phyloP scores from a whole-genome alignment of 2,888 invertebrate species.

The Spisula solida region DNA sequence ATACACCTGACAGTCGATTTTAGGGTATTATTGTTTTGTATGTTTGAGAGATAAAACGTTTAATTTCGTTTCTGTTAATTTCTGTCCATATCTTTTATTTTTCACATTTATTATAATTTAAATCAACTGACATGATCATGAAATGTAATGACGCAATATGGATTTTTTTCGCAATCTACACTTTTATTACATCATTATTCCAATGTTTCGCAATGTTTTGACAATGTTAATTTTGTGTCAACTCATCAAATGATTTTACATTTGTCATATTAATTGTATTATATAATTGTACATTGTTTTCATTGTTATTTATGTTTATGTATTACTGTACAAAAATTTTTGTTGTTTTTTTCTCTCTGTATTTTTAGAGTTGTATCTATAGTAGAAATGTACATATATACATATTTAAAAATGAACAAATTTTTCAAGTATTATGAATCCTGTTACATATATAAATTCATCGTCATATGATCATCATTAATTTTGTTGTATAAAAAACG shows the following conservation, averaged over 20 bases:
- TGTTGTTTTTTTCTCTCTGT: slow-evolving; percentile 59
- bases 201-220: slow-evolving; percentile 31
- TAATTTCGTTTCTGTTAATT: not conserved
- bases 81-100: not conserved
- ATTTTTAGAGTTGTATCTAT: slow-evolving; percentile 63
- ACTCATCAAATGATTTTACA: slow-evolving; percentile 26
- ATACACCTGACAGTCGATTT: not conserved
- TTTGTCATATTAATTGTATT: slow-evolving; percentile 33
- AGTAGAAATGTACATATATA: slow-evolving; percentile 65
- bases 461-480: not conserved
- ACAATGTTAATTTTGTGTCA: slow-evolving; percentile 16
- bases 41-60: not conserved
- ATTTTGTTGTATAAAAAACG: slow-evolving; percentile 18
- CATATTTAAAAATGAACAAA: slow-evolving; percentile 68
- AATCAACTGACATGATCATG: not conserved
- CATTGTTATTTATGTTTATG: slow-evolving; percentile 66
- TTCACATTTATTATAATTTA: too few relatives aligned
- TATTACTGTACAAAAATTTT: slow-evolving; percentile 58
- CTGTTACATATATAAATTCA: slow-evolving; percentile 39
- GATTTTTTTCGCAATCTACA: slow-evolving; percentile 43
- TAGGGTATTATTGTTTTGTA: not conserved
- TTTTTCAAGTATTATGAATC: slow-evolving; percentile 65
- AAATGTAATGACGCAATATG: slow-evolving; percentile 43
- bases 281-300: slow-evolving; percentile 60
- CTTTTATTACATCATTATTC: slow-evolving; percentile 28